Evolutionary conservation across 2,888 invertebrate species (phyloP).

Genomic region (Corbicula japonica): DNA sequence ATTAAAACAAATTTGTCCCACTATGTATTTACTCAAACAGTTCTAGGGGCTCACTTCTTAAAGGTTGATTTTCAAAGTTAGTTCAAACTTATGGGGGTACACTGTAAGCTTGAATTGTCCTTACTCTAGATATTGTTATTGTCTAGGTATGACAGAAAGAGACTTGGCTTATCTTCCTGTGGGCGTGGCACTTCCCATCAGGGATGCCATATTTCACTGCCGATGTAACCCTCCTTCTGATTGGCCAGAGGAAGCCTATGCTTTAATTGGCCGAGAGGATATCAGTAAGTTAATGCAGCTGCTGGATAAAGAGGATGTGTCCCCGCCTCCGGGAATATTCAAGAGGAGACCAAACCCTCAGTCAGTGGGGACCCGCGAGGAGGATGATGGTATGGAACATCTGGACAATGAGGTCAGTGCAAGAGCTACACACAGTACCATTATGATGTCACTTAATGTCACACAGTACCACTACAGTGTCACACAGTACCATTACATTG

Average conservation of each 20-base stretch:
- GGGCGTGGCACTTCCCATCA: slow-evolving; percentile 90
- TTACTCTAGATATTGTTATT: slow-evolving; percentile 12
- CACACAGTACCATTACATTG: no score
- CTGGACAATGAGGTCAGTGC: slow-evolving; percentile 86
- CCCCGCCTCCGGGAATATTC: slow-evolving; percentile 63
- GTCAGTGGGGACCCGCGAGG: slow-evolving; percentile 86
- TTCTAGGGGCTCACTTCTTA: no score
- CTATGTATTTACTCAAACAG: no score
- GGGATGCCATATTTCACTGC: slow-evolving; percentile 91
- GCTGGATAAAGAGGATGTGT: slow-evolving; percentile 53
- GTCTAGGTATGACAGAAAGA: slow-evolving; percentile 89
- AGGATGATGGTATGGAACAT: slow-evolving; percentile 90
- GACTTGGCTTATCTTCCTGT: slow-evolving; percentile 91
- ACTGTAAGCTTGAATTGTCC: no score
- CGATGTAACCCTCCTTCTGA: slow-evolving; percentile 91
- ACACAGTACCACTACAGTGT: no score
- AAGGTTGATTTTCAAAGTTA: no score
- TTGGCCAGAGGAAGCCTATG: slow-evolving; percentile 92
- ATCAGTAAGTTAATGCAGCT: slow-evolving; percentile 80
- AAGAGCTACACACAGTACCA: no score
- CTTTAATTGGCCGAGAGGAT: slow-evolving; percentile 88
- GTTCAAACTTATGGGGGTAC: no score
- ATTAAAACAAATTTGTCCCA: no score
- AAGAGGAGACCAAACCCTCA: slow-evolving; percentile 60
- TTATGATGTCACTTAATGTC: no score